These are phyloP conservation scores for Rotaria socialis DNA, from an alignment of 2,888 invertebrate genomes.

Conservation along the genomic window DNA sequence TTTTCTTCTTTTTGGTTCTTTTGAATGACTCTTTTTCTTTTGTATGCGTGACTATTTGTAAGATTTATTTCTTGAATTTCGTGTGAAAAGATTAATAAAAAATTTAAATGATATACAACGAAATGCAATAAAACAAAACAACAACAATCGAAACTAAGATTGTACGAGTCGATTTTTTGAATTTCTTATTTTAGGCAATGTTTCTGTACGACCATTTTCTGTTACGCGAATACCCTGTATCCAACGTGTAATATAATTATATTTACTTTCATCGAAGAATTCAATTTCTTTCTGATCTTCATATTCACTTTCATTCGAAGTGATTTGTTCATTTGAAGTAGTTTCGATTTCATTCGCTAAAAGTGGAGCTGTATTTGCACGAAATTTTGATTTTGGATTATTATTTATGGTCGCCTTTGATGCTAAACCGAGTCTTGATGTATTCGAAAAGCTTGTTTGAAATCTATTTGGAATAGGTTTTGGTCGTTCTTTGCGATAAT, in stretches of 20 bases:
- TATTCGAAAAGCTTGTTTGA: neutral
- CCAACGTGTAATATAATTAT: neutral
- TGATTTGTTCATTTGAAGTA: no score
- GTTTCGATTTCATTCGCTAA: neutral
- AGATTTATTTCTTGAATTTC: slow-evolving; percentile 28
- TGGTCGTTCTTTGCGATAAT: neutral
- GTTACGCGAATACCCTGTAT: neutral
- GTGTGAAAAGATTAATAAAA: slow-evolving; percentile 22
- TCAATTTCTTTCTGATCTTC: no score
- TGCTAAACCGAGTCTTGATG: neutral
- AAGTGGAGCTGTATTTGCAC: neutral
- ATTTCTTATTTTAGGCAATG: neutral
- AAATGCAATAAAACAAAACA: neutral
- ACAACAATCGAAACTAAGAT: neutral
- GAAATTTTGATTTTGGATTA: neutral
- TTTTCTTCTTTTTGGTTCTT: neutral
- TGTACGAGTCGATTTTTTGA: neutral
- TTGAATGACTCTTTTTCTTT: neutral
- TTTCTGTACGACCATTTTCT: neutral
- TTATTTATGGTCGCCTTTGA: neutral
- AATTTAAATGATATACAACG: neutral
- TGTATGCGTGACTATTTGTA: neutral
- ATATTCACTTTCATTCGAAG: no score
- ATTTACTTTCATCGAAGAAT: neutral
- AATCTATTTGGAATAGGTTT: neutral